Base-by-base conservation (phyloP, 2,888 invertebrate species). In the Vannuccia rotundouncinata region DNA sequence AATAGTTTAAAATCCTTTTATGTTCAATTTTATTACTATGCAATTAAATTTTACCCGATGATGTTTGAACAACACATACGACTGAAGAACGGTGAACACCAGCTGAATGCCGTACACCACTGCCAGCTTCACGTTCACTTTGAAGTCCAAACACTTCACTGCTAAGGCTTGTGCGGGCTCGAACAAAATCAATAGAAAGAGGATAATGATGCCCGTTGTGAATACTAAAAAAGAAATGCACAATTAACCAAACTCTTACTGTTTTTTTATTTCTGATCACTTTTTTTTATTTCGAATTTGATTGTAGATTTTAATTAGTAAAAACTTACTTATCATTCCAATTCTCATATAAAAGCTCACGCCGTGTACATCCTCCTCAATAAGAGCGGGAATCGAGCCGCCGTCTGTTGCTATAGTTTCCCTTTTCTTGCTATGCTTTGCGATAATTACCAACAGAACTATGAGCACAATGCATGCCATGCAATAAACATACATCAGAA, bases 21-120 rank as follows among this genome's bases (percentile, higher is more conserved):
- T n/a, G n/a, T n/a, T n/a, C n/a, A n/a, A n/a, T n/a, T n/a, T n/a
- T n/a, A n/a, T n/a, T n/a, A n/a, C n/a, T n/a, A n/a, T n/a, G n/a
- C n/a, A n/a, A n/a, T n/a, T n/a, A 66, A 66, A 22, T 5, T 27
- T 66, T 66, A 66, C 66, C 66, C 66, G 66, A 22, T 66, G 66
- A 66, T 66, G 66, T 66, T 66, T 66, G 66, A 66, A 66, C 25
- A 66, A 66, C 13, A 66, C 66, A 66, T 66, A 66, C 2, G 66
- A 66, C 66, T 66, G 66, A 5, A 66, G 66, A 66, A 66, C 2
- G 22, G 66, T 66, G 22, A 66, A 66, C 2, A 66, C 66, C 22
- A 66, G 22, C 22, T 66, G 66, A 22, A 66, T 66, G 5, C 22
- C 66, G 25, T 66, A 66, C 2, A 66, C 66, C 13, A 66, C 66